Evolutionary conservation across 2,113 vertebrate species (phyloP).

Genomic region (Mustela lutreola): DNA sequence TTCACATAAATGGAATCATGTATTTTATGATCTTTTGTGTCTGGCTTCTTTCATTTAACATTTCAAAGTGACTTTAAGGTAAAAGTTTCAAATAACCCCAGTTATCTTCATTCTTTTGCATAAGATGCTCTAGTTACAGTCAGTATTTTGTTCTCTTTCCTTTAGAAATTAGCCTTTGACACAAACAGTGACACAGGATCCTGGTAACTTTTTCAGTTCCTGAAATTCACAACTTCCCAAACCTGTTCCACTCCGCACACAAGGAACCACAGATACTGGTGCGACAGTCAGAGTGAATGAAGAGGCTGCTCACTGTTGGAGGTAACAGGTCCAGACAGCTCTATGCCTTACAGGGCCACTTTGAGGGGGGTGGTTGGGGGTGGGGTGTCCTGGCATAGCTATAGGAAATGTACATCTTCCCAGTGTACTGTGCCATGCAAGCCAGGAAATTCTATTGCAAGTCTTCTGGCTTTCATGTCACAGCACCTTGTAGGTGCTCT

Average conservation of each 20-base stretch:
- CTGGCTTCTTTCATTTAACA: constrained; percentile 44
- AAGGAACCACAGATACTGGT: too few species aligned
- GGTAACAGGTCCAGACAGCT: too few species aligned
- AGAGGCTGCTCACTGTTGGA: not conserved
- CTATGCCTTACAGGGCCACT: not conserved
- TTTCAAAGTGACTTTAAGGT: constrained; percentile 53
- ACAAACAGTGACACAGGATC: not conserved
- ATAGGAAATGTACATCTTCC: not conserved
- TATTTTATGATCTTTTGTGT: constrained; percentile 33
- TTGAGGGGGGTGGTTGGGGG: too few species aligned
- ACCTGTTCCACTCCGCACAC: not conserved
- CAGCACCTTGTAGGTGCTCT: not conserved
- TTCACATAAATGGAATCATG: constrained; percentile 35
- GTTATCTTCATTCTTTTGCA: not conserved
- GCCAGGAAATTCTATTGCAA: not conserved
- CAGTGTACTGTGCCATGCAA: not conserved
- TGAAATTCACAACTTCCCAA: not conserved
- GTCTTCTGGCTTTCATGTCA: not conserved
- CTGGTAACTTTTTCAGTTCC: not conserved
- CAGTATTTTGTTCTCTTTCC: constrained; percentile 1
- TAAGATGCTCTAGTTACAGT: not conserved
- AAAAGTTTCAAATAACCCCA: not conserved
- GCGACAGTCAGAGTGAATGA: not conserved
- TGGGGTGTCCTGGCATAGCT: not conserved
- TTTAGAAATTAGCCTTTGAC: constrained; percentile 33